Evolutionary conservation across 2,113 vertebrate species (phyloP), one percentile per base, ranked within the genome.

Genomic region (Larimichthys crocea): DNA sequence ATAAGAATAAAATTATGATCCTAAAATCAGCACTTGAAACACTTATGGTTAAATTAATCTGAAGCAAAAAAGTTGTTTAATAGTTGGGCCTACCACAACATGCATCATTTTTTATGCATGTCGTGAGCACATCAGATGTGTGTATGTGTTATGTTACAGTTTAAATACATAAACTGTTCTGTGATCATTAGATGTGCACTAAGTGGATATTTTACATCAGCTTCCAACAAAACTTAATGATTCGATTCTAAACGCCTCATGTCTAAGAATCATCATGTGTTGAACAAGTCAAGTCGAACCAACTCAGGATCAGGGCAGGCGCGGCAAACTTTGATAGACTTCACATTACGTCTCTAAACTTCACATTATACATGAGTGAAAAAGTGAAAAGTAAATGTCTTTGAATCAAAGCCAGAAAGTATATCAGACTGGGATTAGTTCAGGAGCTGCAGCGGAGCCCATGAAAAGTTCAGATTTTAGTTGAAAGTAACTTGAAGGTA

Each of bases 351-450:
- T 74, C 76, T 57, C 52, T 15, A 24, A 75, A 68, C 74, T 75
- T 61, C 12, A 76, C 26, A 52, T 7, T 10, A 6, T 9, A 52
- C 22, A 66, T 74, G 5, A 50, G 52, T 29, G 12, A 56, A 53
- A 75, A 64, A 7, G 20, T 26, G 35, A 69, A 71, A 62, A 42
- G 31, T 29, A 46, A 72, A 49, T 79, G 52, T 55, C 61, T 61
- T 12, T 53, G 60, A 78, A 72, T 79, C 65, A 40, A 72, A 79
- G 70, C 55, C 55, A 79, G 66, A 31, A 76, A 52, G 53, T 42
- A 57, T 48, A 79, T 19, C 15, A 22, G 6, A 42, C 35, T 57
- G 29, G 22, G 11, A 76, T 76, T 55, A 42, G 14, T 24, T 52
- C 55, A 48, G 52, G 64, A 62, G 78, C 82, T 70, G 74, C 64